Evolutionary conservation across 2,888 invertebrate genomes (phyloP).

Genomic region (Dasysyrphus tricinctus): DNA sequence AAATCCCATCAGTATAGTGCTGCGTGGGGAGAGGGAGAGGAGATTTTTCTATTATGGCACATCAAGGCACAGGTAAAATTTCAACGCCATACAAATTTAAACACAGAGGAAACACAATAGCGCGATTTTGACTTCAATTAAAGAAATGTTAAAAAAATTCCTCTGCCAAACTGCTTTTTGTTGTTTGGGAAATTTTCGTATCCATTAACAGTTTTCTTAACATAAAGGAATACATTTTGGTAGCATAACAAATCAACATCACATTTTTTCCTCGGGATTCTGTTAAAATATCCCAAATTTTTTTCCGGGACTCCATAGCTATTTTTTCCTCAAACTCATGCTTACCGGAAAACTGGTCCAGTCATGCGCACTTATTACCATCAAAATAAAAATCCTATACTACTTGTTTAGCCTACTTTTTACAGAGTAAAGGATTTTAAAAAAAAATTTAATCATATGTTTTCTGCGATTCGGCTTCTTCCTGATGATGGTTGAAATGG

Average conservation of each 20-base stretch:
- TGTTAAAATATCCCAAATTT: constrained; percentile 9
- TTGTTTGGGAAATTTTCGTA: neutral
- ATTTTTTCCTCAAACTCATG: neutral
- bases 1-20: constrained; percentile 30
- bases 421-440: constrained; percentile 30
- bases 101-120: neutral
- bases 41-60: neutral
- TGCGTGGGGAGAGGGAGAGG: neutral
- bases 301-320: constrained; percentile 30
- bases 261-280: neutral
- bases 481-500: neutral
- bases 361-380: constrained; percentile 34
- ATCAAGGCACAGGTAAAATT: neutral
- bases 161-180: neutral
- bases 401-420: constrained; percentile 28
- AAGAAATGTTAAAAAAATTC: neutral
- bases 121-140: neutral
- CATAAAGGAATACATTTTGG: neutral
- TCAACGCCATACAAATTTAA: neutral
- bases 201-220: neutral
- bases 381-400: constrained; percentile 1
- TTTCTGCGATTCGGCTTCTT: constrained; percentile 33
- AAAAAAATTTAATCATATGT: constrained; percentile 67
- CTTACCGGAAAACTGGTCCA: neutral
- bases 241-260: neutral